Base-by-base conservation (phyloP, 2,888 invertebrate genomes). In the Apamea monoglypha region DNA sequence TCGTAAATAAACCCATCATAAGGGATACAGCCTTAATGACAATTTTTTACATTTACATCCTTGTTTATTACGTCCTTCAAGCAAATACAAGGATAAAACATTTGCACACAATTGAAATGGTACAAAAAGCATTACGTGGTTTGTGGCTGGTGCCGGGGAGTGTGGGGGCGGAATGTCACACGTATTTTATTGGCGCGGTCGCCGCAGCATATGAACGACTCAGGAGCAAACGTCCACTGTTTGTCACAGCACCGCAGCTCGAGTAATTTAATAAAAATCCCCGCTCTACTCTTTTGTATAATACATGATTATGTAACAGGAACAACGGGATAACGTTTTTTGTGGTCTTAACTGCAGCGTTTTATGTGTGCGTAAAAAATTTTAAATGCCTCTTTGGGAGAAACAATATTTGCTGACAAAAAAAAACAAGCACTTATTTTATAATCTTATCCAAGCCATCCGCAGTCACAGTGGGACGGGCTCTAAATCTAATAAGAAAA, bases 231-330 rank as follows among this genome's bases (percentile, higher is more conserved):
- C 89, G 86, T 83, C 90, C 91, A 89, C 91, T 94, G 93, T 95
- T 94, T 94, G 94, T 94, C 93, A 92, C 93, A 90, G 91, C 90
- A 91, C 88, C 89, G 81, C 85, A 80, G 83, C 85, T 83, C 78
- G 83, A 88, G 91, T 95, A 94, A 95, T 95, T 95, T 93, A 93
- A 95, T 95, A 94, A 83, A 87, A 91, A 94, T 93, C 87, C 89
- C 85, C 83, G 84, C 85, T 88, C 84, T 86, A 85, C 87, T 87
- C 82, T 87, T 89, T 90, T 91, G n/a, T 88, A 84, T 87, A 89
- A 84, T 80, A 76, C 81, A 85, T 80, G 81, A 74, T 85, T 85
- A 87, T 82, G 83, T 73, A 84, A 82, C 85, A 84, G 76, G 79
- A 86, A 85, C 78, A 85, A 80, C 81, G 76, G 68, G 47, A 80